phyloP scores from a whole-genome alignment of 2,113 vertebrate genomes.

The Typhlomys cinereus region DNA sequence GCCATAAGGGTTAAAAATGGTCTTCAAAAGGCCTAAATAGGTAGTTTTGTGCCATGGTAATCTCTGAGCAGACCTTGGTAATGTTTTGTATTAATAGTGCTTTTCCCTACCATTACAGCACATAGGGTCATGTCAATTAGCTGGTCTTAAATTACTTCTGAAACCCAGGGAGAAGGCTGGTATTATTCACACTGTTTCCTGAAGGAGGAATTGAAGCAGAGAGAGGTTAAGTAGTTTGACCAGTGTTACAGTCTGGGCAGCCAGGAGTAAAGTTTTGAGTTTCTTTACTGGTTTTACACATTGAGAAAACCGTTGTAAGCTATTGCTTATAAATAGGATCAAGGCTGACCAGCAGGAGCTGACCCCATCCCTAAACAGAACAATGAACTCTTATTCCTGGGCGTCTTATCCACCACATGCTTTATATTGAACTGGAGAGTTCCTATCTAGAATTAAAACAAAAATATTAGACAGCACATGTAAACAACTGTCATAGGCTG shows the following conservation, averaged over 20 bases:
- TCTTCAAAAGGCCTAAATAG: neutral
- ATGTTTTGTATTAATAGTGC: slow-evolving; percentile 18
- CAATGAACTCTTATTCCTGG: neutral
- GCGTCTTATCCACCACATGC: neutral
- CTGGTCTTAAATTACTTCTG: slow-evolving; percentile 41
- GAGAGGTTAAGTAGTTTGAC: slow-evolving; percentile 39
- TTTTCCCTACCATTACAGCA: slow-evolving; percentile 15
- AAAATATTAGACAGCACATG: neutral
- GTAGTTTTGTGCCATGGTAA: neutral
- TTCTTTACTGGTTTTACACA: slow-evolving; percentile 21
- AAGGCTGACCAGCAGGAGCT: neutral
- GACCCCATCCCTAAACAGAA: neutral
- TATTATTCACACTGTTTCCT: slow-evolving; percentile 56
- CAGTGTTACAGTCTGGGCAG: slow-evolving; percentile 19
- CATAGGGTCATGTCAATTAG: slow-evolving; percentile 27
- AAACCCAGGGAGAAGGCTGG: neutral
- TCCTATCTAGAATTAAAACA: neutral
- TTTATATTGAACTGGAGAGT: neutral
- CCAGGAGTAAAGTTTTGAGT: neutral
- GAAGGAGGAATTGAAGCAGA: slow-evolving; percentile 52
- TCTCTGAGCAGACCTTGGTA: neutral
- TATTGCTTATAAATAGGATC: slow-evolving; percentile 39
- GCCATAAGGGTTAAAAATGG: neutral
- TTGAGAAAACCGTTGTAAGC: neutral
- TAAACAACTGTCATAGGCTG: neutral